Evolutionary conservation across 2,797 vertebrate genomes (phyloP).

Genomic region (Sebastes oblongus): DNA sequence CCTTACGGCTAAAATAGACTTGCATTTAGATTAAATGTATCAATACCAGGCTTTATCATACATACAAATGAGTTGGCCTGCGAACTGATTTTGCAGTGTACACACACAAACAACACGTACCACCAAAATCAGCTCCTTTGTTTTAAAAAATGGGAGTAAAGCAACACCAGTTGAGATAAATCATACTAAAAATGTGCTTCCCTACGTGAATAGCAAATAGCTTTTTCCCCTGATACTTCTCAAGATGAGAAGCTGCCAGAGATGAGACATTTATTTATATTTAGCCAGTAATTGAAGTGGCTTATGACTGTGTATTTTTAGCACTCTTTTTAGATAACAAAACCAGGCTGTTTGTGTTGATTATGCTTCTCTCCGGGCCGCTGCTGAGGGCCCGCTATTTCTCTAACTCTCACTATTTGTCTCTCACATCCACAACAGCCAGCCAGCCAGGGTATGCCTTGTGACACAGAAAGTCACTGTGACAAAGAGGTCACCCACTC

Average conservation of each 20-base stretch:
- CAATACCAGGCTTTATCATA: not conserved
- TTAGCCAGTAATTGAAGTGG: constrained; percentile 62
- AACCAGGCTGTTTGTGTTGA: constrained; percentile 55
- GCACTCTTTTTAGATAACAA: constrained; percentile 55
- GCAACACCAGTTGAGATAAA: constrained; percentile 28
- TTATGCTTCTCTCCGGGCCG: constrained; percentile 13
- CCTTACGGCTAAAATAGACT: constrained; percentile 17
- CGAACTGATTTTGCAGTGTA: not conserved
- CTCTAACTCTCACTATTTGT: not conserved
- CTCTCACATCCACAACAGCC: constrained; percentile 27
- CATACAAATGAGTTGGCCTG: not conserved
- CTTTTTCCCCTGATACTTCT: constrained; percentile 30
- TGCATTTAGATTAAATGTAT: not conserved
- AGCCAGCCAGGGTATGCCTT: constrained; percentile 25
- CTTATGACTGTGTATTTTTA: constrained; percentile 68
- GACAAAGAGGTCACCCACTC: constrained; percentile 56
- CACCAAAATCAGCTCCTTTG: not conserved
- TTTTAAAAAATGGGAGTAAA: constrained; percentile 24
- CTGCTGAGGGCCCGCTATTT: not conserved
- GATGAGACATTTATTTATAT: constrained; percentile 66
- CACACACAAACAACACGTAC: not conserved
- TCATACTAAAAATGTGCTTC: constrained; percentile 29
- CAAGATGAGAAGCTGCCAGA: constrained; percentile 52
- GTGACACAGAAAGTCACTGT: constrained; percentile 44
- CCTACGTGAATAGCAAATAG: constrained; percentile 30